Evolutionary conservation across 37 sponge, comb jelly and placozoan genomes (phyloP).

Genomic region (Eunapius fragilis): DNA sequence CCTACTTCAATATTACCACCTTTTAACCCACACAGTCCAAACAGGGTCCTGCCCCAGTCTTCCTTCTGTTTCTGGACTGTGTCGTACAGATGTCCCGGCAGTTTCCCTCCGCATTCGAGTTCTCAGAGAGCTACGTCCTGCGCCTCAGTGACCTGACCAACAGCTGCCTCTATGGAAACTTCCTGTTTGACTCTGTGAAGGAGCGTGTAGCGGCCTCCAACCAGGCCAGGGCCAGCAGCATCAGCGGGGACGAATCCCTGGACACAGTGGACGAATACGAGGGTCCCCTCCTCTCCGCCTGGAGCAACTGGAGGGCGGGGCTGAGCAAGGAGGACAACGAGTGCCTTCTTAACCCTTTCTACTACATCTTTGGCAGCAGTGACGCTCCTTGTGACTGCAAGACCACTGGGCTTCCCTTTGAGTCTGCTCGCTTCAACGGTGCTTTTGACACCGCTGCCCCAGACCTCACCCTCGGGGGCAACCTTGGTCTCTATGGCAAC

Average conservation of each 20-base stretch:
- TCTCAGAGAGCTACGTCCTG: conserved; percentile 84
- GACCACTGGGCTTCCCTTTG: neutral
- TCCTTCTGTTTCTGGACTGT: conserved; percentile 95
- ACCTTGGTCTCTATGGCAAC: conserved; percentile 30
- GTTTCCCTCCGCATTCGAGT: conserved; percentile 94
- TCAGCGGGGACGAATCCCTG: conserved; percentile 52
- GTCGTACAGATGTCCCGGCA: conserved; percentile 88
- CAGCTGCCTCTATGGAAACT: conserved; percentile 84
- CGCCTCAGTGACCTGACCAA: conserved; percentile 50
- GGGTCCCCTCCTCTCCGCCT: conserved; percentile 60
- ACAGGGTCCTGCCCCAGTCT: conserved; percentile 80
- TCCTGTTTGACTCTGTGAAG: conserved; percentile 84
- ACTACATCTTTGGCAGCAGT: conserved; percentile 77
- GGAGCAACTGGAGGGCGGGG: conserved; percentile 67
- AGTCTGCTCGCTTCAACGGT: neutral
- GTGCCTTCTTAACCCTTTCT: conserved; percentile 67
- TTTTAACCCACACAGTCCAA: neutral
- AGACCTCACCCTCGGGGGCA: conserved; percentile 13
- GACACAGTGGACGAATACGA: conserved; percentile 45
- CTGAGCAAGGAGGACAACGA: conserved; percentile 63
- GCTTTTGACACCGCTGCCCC: conserved; percentile 29
- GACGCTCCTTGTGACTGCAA: conserved; percentile 49
- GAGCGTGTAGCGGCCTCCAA: conserved; percentile 48
- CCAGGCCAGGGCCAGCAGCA: conserved; percentile 35
- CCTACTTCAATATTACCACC: too few relatives aligned